phyloP scores from a whole-genome alignment of 2,113 vertebrate species.

The Brachyhypopomus occidentalis region DNA sequence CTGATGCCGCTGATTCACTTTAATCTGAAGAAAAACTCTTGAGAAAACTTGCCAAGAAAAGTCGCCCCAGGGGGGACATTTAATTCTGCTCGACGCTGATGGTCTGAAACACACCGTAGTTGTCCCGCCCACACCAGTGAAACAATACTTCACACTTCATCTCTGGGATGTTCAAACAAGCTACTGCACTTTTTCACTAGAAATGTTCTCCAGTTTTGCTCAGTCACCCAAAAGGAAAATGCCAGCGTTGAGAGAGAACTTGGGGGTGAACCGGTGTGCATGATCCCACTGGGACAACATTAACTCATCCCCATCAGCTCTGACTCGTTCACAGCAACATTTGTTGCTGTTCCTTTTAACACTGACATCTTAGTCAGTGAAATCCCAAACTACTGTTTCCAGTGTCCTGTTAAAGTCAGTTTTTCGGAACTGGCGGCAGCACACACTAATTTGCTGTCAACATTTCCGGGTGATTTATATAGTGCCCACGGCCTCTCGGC shows the following conservation, averaged over 20 bases:
- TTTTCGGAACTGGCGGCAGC: constrained; percentile 42
- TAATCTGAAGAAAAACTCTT: constrained; percentile 57
- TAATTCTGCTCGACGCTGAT: constrained; percentile 52
- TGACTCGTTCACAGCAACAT: background rate
- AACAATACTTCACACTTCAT: constrained; percentile 36
- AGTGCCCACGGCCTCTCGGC: constrained; percentile 68
- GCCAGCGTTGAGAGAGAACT: too few species aligned
- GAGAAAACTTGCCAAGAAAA: constrained; percentile 49
- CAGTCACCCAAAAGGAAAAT: background rate
- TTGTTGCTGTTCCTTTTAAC: background rate
- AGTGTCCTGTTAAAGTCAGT: constrained; percentile 39
- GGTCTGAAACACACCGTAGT: constrained; percentile 43
- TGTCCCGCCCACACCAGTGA: constrained; percentile 18
- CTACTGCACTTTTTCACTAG: background rate
- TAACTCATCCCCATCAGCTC: too few species aligned
- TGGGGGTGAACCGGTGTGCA: too few species aligned
- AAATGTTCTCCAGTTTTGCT: background rate
- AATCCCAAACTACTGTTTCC: constrained; percentile 11
- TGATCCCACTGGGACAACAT: too few species aligned
- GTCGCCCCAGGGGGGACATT: constrained; percentile 22
- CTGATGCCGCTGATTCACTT: constrained; percentile 46
- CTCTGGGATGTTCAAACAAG: constrained; percentile 15
- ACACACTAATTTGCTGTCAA: constrained; percentile 56
- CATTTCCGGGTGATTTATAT: constrained; percentile 55
- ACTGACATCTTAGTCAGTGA: background rate